phyloP scores from a whole-genome alignment of 1,140 invertebrate genomes.

The Hylaeus anthracinus region DNA sequence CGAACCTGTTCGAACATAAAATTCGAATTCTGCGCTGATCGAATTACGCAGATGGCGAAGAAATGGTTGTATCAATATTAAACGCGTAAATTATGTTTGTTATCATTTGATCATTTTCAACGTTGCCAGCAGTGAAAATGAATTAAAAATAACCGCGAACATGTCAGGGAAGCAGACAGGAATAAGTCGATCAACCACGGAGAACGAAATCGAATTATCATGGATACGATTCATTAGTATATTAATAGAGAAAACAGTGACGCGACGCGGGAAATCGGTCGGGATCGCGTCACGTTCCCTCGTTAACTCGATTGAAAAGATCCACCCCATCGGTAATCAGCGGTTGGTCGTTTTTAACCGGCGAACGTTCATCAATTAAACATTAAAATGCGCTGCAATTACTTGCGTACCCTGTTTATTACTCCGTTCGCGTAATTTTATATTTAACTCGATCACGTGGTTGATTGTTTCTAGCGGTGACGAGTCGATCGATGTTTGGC shows the following conservation, averaged over 20 bases:
- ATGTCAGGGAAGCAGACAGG: background rate
- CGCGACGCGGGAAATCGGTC: slow-evolving; percentile 7
- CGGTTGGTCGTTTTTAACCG: slow-evolving; percentile 39
- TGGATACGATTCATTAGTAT: slow-evolving; percentile 40
- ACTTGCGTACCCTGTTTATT: slow-evolving; percentile 28
- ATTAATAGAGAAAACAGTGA: slow-evolving; percentile 32
- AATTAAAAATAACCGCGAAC: no score
- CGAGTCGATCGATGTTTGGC: background rate
- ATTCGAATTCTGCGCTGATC: no score
- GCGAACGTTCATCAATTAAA: slow-evolving; percentile 41
- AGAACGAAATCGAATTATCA: slow-evolving; percentile 33
- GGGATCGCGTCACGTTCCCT: slow-evolving; percentile 32
- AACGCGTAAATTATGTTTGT: no score
- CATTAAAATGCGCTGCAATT: slow-evolving; percentile 42
- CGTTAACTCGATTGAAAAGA: slow-evolving; percentile 52
- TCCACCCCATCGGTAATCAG: slow-evolving; percentile 31
- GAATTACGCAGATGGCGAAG: no score
- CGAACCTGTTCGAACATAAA: no score
- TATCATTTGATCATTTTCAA: no score
- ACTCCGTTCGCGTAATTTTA: slow-evolving; percentile 23
- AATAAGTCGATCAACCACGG: slow-evolving; percentile 14
- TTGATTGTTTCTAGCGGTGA: slow-evolving; percentile 17
- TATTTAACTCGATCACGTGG: slow-evolving; percentile 21
- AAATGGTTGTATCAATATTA: no score
- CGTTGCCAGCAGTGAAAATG: no score